phyloP scores from a whole-genome alignment of 2,797 vertebrate species.

The Anableps anableps region DNA sequence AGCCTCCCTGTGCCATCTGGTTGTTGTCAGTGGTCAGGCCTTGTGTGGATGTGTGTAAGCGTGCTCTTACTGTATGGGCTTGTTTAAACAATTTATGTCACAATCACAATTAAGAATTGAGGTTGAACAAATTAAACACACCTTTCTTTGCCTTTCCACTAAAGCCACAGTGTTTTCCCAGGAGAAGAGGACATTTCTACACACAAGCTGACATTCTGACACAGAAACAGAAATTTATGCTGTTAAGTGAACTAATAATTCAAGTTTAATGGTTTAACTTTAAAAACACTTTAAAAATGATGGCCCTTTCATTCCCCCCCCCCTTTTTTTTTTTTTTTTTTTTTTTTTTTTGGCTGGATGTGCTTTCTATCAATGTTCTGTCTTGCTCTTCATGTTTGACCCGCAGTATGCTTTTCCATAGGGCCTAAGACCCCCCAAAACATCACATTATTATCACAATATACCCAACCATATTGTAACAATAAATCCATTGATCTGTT shows the following conservation, averaged over 20 bases:
- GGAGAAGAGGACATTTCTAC: conserved; percentile 7
- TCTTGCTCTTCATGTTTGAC: conserved; percentile 1
- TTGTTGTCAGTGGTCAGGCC: conserved; percentile 46
- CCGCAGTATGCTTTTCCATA: neutral
- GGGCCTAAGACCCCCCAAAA: neutral
- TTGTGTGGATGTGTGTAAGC: conserved; percentile 18
- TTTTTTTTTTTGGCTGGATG: conserved; percentile 39
- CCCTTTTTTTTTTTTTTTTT: conserved; percentile 14
- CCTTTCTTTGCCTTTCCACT: conserved; percentile 9
- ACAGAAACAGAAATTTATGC: conserved; percentile 12
- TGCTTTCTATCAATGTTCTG: neutral
- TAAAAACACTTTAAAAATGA: conserved; percentile 11
- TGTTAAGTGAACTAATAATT: neutral
- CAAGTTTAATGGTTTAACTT: neutral
- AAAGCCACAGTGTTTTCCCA: conserved; percentile 2
- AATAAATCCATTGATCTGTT: conserved; percentile 13
- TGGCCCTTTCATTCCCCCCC: conserved; percentile 9
- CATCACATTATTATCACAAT: neutral
- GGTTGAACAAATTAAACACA: conserved; percentile 45
- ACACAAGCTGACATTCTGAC: neutral
- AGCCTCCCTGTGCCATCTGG: conserved; percentile 56
- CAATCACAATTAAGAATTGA: conserved; percentile 17
- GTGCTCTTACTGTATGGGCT: conserved; percentile 8
- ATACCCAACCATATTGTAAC: neutral
- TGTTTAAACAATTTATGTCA: conserved; percentile 30